phyloP scores from a whole-genome alignment of 2,888 invertebrate genomes.

The Pollenia griseotomentosa region DNA sequence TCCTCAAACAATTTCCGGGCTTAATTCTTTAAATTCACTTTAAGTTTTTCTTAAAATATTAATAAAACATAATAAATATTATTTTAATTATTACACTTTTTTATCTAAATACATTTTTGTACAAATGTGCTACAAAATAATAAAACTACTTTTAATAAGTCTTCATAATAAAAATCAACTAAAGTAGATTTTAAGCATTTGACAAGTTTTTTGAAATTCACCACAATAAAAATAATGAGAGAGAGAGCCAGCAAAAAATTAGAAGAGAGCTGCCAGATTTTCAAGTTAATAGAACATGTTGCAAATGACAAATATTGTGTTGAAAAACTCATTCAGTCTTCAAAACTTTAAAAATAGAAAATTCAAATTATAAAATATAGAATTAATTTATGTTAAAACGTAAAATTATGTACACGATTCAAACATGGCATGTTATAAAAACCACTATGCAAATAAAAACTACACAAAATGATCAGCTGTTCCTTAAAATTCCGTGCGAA shows the following conservation, averaged over 20 bases:
- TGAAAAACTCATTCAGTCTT: too few species aligned
- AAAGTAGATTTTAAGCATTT: conserved; percentile 3
- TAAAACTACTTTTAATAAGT: conserved; percentile 20
- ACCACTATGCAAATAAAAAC: too few species aligned
- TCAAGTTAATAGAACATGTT: neutral
- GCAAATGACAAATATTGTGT: too few species aligned
- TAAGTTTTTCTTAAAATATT: neutral
- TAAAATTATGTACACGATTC: too few species aligned
- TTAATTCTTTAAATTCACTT: neutral
- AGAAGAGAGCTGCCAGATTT: conserved; percentile 26
- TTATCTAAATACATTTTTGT: conserved; percentile 15
- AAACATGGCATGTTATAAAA: too few species aligned
- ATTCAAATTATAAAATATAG: too few species aligned
- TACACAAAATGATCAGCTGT: too few species aligned
- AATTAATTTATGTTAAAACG: too few species aligned
- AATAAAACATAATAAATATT: neutral
- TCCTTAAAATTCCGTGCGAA: too few species aligned
- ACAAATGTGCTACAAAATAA: neutral
- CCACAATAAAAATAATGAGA: conserved; percentile 29
- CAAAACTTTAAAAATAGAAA: too few species aligned
- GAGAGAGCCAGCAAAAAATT: neutral
- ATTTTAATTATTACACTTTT: neutral
- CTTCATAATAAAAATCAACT: conserved; percentile 47
- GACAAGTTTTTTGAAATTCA: conserved; percentile 50
- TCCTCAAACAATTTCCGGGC: neutral